Percentiles rank a stretch among this genome's conserved stretches.
These are phyloP conservation scores for Epizoanthus rinbou DNA, from an alignment of 92 coral and sea anemone genomes.

Conservation along the genomic window DNA sequence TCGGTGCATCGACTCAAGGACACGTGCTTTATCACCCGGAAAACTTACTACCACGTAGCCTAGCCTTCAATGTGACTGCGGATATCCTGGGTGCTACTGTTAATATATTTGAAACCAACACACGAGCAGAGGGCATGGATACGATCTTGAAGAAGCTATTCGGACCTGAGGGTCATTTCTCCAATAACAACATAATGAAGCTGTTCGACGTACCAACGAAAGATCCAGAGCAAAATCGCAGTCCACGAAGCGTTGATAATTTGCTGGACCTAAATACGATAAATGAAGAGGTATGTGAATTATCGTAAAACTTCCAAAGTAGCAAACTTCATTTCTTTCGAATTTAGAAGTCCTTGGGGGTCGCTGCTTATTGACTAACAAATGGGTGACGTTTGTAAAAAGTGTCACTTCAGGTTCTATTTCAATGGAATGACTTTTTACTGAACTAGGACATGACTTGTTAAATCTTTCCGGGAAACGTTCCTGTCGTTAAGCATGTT, in stretches of 20 bases:
- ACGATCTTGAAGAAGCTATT: conserved; percentile 63
- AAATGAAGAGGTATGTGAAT: conserved; percentile 42
- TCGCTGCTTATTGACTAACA: too few species aligned
- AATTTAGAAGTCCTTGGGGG: too few species aligned
- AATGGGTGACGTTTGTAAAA: too few species aligned
- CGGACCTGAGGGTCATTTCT: conserved; percentile 65
- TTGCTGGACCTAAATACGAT: conserved; percentile 45
- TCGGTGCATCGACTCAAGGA: conserved; percentile 59
- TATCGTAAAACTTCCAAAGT: too few species aligned
- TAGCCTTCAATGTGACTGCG: conserved; percentile 60
- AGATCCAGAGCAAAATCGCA: conserved; percentile 18
- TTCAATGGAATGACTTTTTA: too few species aligned
- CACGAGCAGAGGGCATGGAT: conserved; percentile 66
- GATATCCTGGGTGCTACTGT: conserved; percentile 74
- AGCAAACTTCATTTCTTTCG: too few species aligned
- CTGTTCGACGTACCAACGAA: conserved; percentile 23
- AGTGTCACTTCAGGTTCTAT: too few species aligned
- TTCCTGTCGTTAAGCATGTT: too few species aligned
- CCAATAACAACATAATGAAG: conserved; percentile 48
- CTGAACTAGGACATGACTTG: too few species aligned
- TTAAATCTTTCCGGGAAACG: too few species aligned
- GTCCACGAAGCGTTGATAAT: conserved; percentile 41
- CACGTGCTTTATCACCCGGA: conserved; percentile 68
- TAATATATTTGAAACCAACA: conserved; percentile 61
- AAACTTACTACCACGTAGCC: conserved; percentile 64